A percentile compares a stretch with the other conserved stretches of the same genome.
phyloP scores from a whole-genome alignment of 2,888 invertebrate species.

The Hypselothyrea guttata region DNA sequence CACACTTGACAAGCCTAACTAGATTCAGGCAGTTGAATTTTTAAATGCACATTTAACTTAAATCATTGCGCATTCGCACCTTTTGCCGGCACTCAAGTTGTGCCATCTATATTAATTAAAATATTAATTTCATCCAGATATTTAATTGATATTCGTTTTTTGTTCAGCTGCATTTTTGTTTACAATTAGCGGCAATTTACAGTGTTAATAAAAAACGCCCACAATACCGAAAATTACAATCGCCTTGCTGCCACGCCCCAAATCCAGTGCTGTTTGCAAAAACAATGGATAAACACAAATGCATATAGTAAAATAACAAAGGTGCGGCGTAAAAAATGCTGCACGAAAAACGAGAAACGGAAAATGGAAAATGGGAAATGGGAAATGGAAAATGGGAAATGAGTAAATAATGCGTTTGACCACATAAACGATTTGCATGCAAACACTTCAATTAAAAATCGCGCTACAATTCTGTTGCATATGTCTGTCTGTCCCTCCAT shows the following conservation, averaged over 20 bases:
- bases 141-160: too few relatives aligned
- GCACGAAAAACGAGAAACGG: not conserved
- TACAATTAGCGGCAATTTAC: constrained; percentile 53
- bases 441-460: constrained; percentile 75
- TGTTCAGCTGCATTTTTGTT: constrained; percentile 14
- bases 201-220: constrained; percentile 65
- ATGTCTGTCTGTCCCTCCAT: constrained; percentile 6
- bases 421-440: constrained; percentile 74
- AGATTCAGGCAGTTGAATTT: too few relatives aligned
- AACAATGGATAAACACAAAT: constrained; percentile 9
- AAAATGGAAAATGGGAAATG: not conserved
- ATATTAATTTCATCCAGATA: constrained; percentile 5
- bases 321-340: not conserved
- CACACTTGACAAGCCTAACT: not conserved
- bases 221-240: constrained; percentile 32
- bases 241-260: constrained; percentile 30
- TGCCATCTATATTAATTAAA: too few relatives aligned
- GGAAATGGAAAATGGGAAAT: constrained; percentile 29
- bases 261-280: constrained; percentile 13
- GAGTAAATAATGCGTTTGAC: constrained; percentile 70
- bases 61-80: not conserved
- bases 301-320: constrained; percentile 15
- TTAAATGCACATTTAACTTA: too few relatives aligned
- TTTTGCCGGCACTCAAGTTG: too few relatives aligned
- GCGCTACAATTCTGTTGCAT: constrained; percentile 43